Conservation (phyloP, 2,113 vertebrate genomes). For the Poeciliopsis occidentalis region DNA sequence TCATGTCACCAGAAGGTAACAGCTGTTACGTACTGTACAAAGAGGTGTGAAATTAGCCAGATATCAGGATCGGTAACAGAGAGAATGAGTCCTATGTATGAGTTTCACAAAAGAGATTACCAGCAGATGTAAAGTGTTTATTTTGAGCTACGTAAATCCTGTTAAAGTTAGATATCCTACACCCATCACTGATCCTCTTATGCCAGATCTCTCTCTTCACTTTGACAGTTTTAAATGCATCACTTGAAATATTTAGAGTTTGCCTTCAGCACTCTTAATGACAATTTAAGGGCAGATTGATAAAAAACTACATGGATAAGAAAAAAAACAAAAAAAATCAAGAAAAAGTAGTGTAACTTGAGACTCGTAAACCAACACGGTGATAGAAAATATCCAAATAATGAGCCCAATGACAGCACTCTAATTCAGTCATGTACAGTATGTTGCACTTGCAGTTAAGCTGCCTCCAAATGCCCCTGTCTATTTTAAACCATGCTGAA, state of each 20-base stretch:
- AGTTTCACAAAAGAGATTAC: neutral
- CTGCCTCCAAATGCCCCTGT: conserved; percentile 62
- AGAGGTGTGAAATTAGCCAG: neutral
- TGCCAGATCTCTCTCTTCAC: neutral
- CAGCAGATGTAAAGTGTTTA: neutral
- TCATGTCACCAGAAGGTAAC: too few relatives aligned
- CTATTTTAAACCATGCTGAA: conserved; percentile 70
- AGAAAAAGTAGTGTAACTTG: conserved; percentile 42
- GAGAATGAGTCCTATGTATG: neutral
- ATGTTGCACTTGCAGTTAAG: conserved; percentile 64
- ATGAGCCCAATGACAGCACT: conserved; percentile 65
- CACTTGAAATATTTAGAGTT: neutral
- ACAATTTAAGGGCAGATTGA: conserved; percentile 1
- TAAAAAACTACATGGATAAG: neutral
- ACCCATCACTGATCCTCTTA: neutral
- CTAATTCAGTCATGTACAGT: conserved; percentile 69
- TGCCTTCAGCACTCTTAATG: neutral
- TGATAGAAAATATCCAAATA: conserved; percentile 72
- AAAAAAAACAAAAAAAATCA: conserved; percentile 15
- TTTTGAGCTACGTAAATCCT: neutral
- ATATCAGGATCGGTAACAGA: neutral
- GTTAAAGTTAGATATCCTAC: neutral
- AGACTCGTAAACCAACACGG: conserved; percentile 28
- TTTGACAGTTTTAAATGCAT: conserved; percentile 15
- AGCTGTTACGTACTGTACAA: neutral